A percentile compares a stretch with the other conserved stretches of the same genome.
Evolutionary conservation across 2,113 vertebrate species (phyloP).

Genomic region (Pituophis catenifer): DNA sequence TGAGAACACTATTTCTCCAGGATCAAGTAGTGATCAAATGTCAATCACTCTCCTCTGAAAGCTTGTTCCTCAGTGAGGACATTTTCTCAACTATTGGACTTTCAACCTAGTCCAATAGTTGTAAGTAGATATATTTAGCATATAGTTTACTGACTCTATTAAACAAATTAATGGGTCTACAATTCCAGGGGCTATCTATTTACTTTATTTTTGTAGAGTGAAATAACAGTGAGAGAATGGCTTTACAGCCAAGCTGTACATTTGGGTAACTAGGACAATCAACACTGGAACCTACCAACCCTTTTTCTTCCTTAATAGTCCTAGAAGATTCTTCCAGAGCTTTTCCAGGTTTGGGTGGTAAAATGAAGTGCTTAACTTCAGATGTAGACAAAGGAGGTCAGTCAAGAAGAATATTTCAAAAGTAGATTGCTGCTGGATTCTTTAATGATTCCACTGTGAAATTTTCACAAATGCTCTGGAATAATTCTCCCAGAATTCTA

Average conservation of each 20-base stretch:
- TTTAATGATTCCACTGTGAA: not conserved
- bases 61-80: not conserved
- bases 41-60: not conserved
- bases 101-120: not conserved
- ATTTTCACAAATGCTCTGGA: not conserved
- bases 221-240: not conserved
- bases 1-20: not conserved
- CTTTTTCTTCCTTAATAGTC: not conserved
- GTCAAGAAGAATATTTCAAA: not conserved
- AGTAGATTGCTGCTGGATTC: not conserved
- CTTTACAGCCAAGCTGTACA: not conserved
- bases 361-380: not conserved
- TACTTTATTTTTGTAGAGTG: not conserved
- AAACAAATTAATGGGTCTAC: not conserved
- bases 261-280: not conserved
- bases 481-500: not conserved
- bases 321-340: not conserved
- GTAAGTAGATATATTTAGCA: not conserved
- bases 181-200: not conserved
- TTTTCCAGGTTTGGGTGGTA: not conserved
- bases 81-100: not conserved
- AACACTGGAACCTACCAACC: not conserved
- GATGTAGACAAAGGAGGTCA: not conserved
- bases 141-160: not conserved
- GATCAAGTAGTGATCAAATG: not conserved